Evolutionary conservation across 2,797 vertebrate genomes (phyloP).

Genomic region (Megaceryle alcyon): DNA sequence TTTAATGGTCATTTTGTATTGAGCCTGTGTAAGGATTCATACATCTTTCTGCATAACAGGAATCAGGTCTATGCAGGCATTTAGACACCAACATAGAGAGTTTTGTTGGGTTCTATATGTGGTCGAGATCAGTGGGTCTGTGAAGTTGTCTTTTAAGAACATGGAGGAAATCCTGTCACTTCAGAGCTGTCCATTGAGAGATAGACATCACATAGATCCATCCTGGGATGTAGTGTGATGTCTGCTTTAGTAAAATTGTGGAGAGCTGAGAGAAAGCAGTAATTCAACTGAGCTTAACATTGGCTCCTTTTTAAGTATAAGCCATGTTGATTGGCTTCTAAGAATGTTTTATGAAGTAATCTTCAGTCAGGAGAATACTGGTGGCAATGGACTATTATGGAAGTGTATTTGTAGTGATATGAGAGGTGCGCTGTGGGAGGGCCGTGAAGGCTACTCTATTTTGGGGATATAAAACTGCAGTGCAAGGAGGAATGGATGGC

Average conservation of each 20-base stretch:
- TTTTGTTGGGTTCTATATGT: neutral
- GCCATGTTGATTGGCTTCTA: neutral
- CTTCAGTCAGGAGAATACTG: slow-evolving; percentile 6
- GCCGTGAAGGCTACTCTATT: slow-evolving; percentile 63
- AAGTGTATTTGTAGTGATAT: slow-evolving; percentile 24
- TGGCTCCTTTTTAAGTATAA: slow-evolving; percentile 1
- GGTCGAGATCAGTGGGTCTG: neutral
- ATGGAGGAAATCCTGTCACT: neutral
- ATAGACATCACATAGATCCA: neutral
- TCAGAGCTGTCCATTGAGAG: neutral
- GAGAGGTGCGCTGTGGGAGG: slow-evolving; percentile 35
- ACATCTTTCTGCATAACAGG: neutral
- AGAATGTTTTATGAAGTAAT: slow-evolving; percentile 46
- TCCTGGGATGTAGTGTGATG: neutral
- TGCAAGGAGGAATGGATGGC: slow-evolving; percentile 49
- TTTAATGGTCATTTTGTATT: neutral
- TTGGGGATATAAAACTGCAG: slow-evolving; percentile 59
- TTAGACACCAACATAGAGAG: neutral
- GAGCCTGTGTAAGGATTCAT: neutral
- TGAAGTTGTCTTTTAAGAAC: neutral
- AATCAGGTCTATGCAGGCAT: neutral
- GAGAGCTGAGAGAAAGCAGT: neutral
- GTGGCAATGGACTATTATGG: neutral
- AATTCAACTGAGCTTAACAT: neutral
- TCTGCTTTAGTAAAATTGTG: neutral